These are phyloP conservation scores for Xestobium rufovillosum DNA, from an alignment of 2,888 invertebrate genomes.

Conservation along the genomic window DNA sequence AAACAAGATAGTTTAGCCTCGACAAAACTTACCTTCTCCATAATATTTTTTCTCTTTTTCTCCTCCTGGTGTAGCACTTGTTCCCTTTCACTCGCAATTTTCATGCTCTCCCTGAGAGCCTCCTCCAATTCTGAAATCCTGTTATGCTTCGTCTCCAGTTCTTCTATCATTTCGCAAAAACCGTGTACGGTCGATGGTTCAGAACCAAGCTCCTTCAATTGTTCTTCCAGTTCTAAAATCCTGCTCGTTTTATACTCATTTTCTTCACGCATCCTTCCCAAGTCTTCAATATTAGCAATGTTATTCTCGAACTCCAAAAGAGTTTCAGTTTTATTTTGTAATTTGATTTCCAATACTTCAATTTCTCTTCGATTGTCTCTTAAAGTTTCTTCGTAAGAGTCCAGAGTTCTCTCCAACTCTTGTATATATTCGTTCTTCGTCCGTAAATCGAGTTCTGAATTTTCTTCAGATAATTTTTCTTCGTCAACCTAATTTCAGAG, in stretches of 20 bases:
- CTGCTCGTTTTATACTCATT: conserved; percentile 21
- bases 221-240: conserved; percentile 39
- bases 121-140: conserved; percentile 72
- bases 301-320: conserved; percentile 26
- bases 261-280: conserved; percentile 24
- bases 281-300: conserved; percentile 23
- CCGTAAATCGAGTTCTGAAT: conserved; percentile 23
- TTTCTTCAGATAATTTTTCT: conserved; percentile 14
- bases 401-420: conserved; percentile 49
- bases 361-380: conserved; percentile 46
- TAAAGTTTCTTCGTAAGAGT: conserved; percentile 48
- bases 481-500: conserved; percentile 12
- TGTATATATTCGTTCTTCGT: conserved; percentile 28
- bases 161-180: conserved; percentile 51
- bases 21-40: conserved; percentile 53
- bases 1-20: conserved; percentile 1
- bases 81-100: conserved; percentile 63
- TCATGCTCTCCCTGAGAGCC: conserved; percentile 72
- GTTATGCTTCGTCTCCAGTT: conserved; percentile 54
- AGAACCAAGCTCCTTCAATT: too few relatives aligned
- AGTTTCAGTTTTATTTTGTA: conserved; percentile 28
- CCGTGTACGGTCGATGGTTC: too few relatives aligned
- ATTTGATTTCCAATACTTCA: conserved; percentile 26
- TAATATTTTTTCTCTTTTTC: conserved; percentile 53
- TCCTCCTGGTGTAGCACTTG: conserved; percentile 59